Evolutionary conservation across 2,888 invertebrate genomes (phyloP).

Genomic region (Eupelmus urozonus): DNA sequence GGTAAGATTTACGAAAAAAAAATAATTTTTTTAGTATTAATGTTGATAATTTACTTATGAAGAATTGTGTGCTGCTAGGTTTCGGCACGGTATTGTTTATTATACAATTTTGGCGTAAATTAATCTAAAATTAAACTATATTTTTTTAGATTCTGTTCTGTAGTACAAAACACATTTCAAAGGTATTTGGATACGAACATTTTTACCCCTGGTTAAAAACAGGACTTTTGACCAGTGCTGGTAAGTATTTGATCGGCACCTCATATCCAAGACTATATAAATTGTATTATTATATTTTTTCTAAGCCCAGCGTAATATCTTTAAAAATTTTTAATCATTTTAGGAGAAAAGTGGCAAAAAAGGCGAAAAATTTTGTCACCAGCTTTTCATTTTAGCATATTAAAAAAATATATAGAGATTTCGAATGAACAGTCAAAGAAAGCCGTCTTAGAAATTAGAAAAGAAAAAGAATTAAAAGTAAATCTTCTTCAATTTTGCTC

Average conservation of each 20-base stretch:
- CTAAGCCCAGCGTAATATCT: too few species aligned
- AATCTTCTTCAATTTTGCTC: constrained; percentile 42
- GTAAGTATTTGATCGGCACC: too few species aligned
- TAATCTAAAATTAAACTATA: not conserved
- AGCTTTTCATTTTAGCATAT: constrained; percentile 58
- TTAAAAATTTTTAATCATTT: too few species aligned
- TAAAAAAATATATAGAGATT: constrained; percentile 53
- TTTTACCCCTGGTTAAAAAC: constrained; percentile 20
- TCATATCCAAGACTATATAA: too few species aligned
- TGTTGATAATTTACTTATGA: not conserved
- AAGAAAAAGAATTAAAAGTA: constrained; percentile 20
- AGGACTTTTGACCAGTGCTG: constrained; percentile 50
- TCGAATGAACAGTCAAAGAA: constrained; percentile 28
- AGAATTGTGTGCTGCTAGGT: not conserved
- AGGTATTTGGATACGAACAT: constrained; percentile 48
- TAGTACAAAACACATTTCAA: constrained; percentile 51
- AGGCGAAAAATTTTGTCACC: constrained; percentile 57
- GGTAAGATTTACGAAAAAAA: constrained; percentile 14
- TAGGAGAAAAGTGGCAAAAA: constrained; percentile 55
- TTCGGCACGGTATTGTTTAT: not conserved
- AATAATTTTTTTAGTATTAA: not conserved
- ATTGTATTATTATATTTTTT: too few species aligned
- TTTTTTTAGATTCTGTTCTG: constrained; percentile 27
- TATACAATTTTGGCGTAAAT: not conserved
- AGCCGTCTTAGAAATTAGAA: not conserved